Evolutionary conservation across 2,797 vertebrate species (phyloP).

Genomic region (Catharus ustulatus): DNA sequence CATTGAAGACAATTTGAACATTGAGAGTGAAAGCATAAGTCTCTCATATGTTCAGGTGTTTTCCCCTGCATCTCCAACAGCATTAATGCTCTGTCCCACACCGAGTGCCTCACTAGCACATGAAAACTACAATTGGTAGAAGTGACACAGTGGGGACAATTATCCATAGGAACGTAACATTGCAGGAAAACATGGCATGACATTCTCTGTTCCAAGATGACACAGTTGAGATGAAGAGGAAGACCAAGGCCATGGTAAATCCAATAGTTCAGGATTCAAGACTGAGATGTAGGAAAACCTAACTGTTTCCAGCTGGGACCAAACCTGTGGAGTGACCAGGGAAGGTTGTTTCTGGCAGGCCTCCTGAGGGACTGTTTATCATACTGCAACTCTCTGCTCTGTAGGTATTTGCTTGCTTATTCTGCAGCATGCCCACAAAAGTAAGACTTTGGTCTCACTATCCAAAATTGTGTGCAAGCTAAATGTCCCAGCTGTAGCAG

Average conservation of each 20-base stretch:
- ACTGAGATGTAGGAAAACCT: neutral
- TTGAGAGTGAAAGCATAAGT: neutral
- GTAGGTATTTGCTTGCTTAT: neutral
- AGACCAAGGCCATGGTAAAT: neutral
- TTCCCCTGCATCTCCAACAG: neutral
- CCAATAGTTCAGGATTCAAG: neutral
- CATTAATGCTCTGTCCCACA: neutral
- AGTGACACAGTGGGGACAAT: neutral
- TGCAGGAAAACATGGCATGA: neutral
- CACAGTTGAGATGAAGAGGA: neutral
- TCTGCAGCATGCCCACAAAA: neutral
- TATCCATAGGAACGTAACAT: neutral
- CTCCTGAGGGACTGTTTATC: neutral
- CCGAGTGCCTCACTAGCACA: neutral
- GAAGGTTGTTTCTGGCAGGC: neutral
- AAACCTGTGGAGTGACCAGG: neutral
- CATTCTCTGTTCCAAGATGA: neutral
- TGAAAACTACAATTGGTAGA: slow-evolving; percentile 13
- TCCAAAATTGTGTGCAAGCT: neutral
- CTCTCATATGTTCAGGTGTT: neutral
- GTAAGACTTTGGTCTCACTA: neutral
- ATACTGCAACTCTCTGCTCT: neutral
- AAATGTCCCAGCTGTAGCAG: neutral
- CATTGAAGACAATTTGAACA: neutral
- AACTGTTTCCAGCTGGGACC: neutral